These are phyloP conservation scores for Agapornis canus DNA, from an alignment of 2,797 vertebrate species.

Conservation along the genomic window DNA sequence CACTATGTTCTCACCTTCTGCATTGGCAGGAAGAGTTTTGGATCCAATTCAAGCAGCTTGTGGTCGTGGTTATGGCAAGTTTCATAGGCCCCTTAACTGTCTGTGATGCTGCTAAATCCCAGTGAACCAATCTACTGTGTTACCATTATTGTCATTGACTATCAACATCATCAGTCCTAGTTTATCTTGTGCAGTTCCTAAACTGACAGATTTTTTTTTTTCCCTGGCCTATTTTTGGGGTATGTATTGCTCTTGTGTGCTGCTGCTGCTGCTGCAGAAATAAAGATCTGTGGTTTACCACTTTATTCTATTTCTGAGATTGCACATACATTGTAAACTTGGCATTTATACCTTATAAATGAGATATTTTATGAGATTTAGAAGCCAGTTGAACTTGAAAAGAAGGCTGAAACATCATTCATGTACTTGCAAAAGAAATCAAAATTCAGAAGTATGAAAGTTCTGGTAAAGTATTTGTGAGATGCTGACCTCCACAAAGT, in stretches of 20 bases:
- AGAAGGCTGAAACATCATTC: neutral
- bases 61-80: neutral
- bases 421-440: neutral
- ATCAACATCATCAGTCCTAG: neutral
- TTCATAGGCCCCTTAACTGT: neutral
- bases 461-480: neutral
- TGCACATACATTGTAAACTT: neutral
- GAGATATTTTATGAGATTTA: neutral
- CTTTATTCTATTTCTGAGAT: neutral
- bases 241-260: neutral
- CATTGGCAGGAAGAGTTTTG: neutral
- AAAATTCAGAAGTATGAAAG: neutral
- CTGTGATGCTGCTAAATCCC: neutral
- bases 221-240: neutral
- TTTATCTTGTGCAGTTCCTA: neutral
- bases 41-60: neutral
- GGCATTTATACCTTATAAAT: neutral
- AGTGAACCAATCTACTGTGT: neutral
- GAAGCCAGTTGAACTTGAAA: neutral
- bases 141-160: neutral
- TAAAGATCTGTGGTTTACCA: neutral
- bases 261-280: neutral
- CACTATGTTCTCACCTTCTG: neutral
- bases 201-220: neutral
- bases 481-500: neutral